phyloP scores from a whole-genome alignment of 2,888 invertebrate species.

The Sialis lutaria region DNA sequence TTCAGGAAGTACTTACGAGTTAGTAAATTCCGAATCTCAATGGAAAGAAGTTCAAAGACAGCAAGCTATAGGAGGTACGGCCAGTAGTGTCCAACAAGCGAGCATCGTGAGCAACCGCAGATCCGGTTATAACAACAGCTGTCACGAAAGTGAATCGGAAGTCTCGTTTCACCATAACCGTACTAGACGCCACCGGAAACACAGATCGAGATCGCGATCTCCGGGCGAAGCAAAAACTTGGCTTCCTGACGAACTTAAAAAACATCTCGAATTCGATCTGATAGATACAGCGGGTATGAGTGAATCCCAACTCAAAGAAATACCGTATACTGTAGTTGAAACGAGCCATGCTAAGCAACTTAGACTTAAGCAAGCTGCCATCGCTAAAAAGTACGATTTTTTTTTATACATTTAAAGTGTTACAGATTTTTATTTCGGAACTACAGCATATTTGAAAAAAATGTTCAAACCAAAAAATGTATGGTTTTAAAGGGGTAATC shows the following conservation, averaged over 20 bases:
- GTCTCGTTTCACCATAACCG: slow-evolving; percentile 18
- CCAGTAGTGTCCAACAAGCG: slow-evolving; percentile 47
- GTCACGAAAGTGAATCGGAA: slow-evolving; percentile 29
- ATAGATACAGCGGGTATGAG: slow-evolving; percentile 82
- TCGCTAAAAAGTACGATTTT: slow-evolving; percentile 11
- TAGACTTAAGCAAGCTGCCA: slow-evolving; percentile 25
- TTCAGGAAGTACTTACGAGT: slow-evolving; percentile 32
- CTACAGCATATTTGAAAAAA: too few species aligned
- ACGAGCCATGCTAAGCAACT: slow-evolving; percentile 44
- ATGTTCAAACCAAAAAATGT: too few species aligned
- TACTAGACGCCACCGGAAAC: slow-evolving; percentile 21
- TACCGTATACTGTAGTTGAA: slow-evolving; percentile 78
- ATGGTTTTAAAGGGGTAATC: too few species aligned
- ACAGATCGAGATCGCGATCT: slow-evolving; percentile 33
- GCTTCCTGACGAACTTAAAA: slow-evolving; percentile 60
- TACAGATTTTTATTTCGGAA: too few species aligned
- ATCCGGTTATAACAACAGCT: slow-evolving; percentile 22
- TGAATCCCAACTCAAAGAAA: slow-evolving; percentile 69
- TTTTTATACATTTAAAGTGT: too few species aligned
- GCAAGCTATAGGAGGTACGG: slow-evolving; percentile 37
- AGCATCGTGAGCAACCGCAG: slow-evolving; percentile 43
- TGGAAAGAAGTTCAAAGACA: slow-evolving; percentile 77
- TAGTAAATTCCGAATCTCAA: slow-evolving; percentile 75
- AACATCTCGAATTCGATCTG: slow-evolving; percentile 74
- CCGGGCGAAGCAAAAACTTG: slow-evolving; percentile 51